These are phyloP conservation scores for Tachyglossus aculeatus DNA, from an alignment of 2,797 vertebrate species.

Conservation along the genomic window DNA sequence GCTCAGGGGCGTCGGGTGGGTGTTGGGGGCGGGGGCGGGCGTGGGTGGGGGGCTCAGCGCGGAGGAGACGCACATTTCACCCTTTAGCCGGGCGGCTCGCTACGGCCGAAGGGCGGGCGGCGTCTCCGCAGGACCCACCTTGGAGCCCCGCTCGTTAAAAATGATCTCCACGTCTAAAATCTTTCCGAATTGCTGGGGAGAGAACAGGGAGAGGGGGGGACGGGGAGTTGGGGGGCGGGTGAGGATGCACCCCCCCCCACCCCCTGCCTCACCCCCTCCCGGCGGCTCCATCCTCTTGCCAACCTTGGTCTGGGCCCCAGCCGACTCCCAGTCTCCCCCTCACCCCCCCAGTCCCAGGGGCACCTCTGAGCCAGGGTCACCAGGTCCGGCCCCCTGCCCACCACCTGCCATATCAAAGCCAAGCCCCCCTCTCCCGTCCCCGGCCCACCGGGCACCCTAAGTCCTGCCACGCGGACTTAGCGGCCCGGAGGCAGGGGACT, in stretches of 20 bases:
- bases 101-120: conserved; percentile 6
- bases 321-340: neutral
- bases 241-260: too few relatives aligned
- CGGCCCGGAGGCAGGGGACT: neutral
- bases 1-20: conserved; percentile 53
- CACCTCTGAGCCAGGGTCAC: too few relatives aligned
- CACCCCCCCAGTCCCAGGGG: too few relatives aligned
- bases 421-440: neutral
- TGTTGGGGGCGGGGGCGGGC: conserved; percentile 29
- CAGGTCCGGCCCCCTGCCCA: rapidly evolving
- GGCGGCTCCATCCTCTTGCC: too few relatives aligned
- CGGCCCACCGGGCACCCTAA: neutral
- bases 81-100: conserved; percentile 44
- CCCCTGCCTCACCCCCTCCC: too few relatives aligned
- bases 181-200: conserved; percentile 93
- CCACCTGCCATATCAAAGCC: neutral
- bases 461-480: too few relatives aligned
- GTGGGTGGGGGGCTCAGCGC: conserved; percentile 55
- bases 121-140: conserved; percentile 82
- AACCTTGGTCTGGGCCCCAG: rapidly evolving
- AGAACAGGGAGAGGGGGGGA: conserved; percentile 48
- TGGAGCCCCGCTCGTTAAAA: conserved; percentile 97
- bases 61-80: conserved; percentile 54
- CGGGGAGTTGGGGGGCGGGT: conserved; percentile 18
- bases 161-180: conserved; percentile 98